These are phyloP conservation scores for Psococerastis gibbosa DNA, from an alignment of 2,888 invertebrate genomes.

Conservation along the genomic window DNA sequence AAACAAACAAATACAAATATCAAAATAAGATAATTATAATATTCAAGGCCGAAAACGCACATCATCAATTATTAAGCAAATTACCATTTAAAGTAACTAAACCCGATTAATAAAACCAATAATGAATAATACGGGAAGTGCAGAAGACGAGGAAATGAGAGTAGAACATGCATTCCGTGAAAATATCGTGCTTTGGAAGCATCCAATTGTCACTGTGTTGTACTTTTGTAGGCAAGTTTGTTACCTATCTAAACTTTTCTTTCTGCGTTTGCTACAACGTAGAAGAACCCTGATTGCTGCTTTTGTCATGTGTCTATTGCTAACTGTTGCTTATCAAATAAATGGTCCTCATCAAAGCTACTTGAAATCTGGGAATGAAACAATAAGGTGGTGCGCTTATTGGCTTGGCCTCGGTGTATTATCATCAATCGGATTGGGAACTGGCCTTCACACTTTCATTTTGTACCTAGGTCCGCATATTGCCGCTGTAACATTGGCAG, in stretches of 20 bases:
- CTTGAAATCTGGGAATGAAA: too few relatives aligned
- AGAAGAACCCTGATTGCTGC: constrained; percentile 22
- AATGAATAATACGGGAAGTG: too few relatives aligned
- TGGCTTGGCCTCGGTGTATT: constrained; percentile 90
- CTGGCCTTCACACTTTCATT: constrained; percentile 96
- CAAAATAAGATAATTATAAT: too few relatives aligned
- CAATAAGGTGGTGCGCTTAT: constrained; percentile 66
- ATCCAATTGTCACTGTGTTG: constrained; percentile 56
- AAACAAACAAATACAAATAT: too few relatives aligned
- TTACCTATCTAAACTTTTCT: neutral
- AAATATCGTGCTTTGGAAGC: constrained; percentile 55
- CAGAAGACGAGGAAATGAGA: too few relatives aligned
- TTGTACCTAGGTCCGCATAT: constrained; percentile 98
- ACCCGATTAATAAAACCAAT: too few relatives aligned
- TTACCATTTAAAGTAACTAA: too few relatives aligned
- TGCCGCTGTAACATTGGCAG: constrained; percentile 95
- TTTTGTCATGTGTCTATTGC: neutral
- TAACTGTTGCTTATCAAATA: constrained; percentile 33
- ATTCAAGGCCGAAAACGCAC: too few relatives aligned
- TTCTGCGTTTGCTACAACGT: constrained; percentile 24
- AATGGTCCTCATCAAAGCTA: constrained; percentile 47
- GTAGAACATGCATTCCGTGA: neutral
- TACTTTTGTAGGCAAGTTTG: constrained; percentile 56
- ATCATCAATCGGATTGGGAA: constrained; percentile 94
- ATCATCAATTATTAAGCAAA: too few relatives aligned